phyloP scores from a whole-genome alignment of 2,797 vertebrate species.

The Cuniculus paca region DNA sequence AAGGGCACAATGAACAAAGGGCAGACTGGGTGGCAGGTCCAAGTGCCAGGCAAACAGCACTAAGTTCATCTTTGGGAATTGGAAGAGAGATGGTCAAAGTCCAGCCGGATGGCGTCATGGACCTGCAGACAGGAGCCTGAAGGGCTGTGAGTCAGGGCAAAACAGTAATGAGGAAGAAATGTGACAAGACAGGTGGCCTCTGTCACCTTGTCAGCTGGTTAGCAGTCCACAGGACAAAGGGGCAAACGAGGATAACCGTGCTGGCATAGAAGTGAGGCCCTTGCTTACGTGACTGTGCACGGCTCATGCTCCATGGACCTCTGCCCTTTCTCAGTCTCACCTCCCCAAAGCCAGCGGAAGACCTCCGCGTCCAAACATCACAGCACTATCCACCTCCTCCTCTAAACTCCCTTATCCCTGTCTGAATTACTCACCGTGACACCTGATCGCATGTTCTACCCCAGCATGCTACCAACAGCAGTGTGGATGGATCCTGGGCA shows the following conservation, averaged over 20 bases:
- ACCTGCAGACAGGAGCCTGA: neutral
- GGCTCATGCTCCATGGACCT: neutral
- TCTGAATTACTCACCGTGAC: neutral
- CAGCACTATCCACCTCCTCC: neutral
- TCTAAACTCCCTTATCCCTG: neutral
- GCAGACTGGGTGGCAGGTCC: neutral
- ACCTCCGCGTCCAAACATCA: neutral
- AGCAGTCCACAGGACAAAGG: neutral
- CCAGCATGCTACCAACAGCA: neutral
- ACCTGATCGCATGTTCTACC: neutral
- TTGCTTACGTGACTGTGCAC: neutral
- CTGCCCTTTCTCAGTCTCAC: neutral
- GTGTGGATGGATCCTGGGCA: neutral
- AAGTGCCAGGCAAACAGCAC: neutral
- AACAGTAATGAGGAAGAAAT: neutral
- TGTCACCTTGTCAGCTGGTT: neutral
- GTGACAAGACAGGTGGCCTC: neutral
- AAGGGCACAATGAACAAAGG: conserved; percentile 43
- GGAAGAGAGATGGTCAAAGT: neutral
- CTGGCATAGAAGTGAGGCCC: neutral
- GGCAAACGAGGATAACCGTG: neutral
- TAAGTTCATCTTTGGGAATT: neutral
- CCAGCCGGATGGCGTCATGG: neutral
- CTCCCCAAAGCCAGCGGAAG: neutral
- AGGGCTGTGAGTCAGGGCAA: neutral